phyloP scores from a whole-genome alignment of 2,797 vertebrate species.

The Rhinichthys osculus region DNA sequence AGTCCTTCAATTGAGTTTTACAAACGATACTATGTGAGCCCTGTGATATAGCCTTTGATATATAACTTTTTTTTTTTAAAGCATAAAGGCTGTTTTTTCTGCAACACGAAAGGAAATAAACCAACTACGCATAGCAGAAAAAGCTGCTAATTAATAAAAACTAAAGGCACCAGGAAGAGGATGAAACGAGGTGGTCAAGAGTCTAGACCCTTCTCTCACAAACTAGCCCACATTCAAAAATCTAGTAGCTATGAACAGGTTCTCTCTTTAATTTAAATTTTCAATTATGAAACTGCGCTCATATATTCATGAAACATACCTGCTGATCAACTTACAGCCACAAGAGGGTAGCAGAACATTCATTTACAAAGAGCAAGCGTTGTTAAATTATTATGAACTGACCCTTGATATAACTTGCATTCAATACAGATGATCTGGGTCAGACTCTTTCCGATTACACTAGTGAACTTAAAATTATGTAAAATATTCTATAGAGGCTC shows the following conservation, averaged over 20 bases:
- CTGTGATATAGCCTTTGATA: background rate
- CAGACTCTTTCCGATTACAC: background rate
- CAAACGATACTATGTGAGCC: constrained; percentile 56
- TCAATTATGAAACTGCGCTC: constrained; percentile 10
- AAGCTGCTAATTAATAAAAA: constrained; percentile 18
- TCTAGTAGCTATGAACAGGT: background rate
- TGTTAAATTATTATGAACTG: background rate
- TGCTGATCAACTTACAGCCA: constrained; percentile 20
- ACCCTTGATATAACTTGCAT: background rate
- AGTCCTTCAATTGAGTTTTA: constrained; percentile 66
- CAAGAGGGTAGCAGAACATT: constrained; percentile 36
- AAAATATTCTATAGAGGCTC: background rate
- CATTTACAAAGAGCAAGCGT: background rate
- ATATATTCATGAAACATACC: background rate
- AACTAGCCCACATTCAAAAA: background rate
- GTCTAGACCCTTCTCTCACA: background rate
- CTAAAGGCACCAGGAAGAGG: constrained; percentile 38
- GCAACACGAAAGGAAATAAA: background rate
- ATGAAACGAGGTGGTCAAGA: background rate
- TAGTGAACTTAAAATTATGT: background rate
- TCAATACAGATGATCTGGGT: background rate
- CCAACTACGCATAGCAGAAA: background rate
- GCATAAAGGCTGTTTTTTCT: background rate
- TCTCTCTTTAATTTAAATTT: background rate
- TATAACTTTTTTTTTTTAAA: background rate